Conservation (phyloP, 2,888 invertebrate genomes). For the Archips crataeganus region DNA sequence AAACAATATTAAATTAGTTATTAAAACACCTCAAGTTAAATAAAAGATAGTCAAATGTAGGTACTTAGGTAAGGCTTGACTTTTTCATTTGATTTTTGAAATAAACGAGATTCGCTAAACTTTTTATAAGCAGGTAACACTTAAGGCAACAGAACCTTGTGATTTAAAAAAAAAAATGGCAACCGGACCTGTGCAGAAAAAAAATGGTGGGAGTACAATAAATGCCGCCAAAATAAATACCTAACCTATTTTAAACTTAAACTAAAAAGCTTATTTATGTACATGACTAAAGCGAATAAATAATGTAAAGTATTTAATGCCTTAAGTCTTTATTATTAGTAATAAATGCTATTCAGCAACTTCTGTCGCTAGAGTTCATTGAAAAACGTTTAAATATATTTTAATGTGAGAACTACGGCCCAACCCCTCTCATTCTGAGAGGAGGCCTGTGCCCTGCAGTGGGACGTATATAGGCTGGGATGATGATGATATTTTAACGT, state of each 20-base stretch:
- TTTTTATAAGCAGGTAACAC: background rate
- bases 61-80: too few species aligned
- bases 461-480: too few species aligned
- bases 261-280: conserved; percentile 52
- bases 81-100: too few species aligned
- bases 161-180: conserved; percentile 18
- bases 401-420: background rate
- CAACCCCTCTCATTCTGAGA: too few species aligned
- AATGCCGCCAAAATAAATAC: conserved; percentile 61
- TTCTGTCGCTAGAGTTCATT: background rate
- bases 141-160: background rate
- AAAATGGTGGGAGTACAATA: conserved; percentile 70
- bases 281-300: conserved; percentile 44
- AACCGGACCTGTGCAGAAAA: conserved; percentile 40
- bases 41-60: too few species aligned
- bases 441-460: too few species aligned
- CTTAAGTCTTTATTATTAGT: conserved; percentile 8
- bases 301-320: background rate
- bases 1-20: background rate
- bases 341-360: conserved; percentile 8
- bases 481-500: background rate
- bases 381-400: background rate
- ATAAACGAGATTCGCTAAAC: too few species aligned
- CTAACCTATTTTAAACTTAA: conserved; percentile 61
- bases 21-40: too few species aligned